Evolutionary conservation across 1,140 invertebrate genomes (phyloP), one percentile per base, ranked within the genome.

Genomic region (Ganaspis sp.): DNA sequence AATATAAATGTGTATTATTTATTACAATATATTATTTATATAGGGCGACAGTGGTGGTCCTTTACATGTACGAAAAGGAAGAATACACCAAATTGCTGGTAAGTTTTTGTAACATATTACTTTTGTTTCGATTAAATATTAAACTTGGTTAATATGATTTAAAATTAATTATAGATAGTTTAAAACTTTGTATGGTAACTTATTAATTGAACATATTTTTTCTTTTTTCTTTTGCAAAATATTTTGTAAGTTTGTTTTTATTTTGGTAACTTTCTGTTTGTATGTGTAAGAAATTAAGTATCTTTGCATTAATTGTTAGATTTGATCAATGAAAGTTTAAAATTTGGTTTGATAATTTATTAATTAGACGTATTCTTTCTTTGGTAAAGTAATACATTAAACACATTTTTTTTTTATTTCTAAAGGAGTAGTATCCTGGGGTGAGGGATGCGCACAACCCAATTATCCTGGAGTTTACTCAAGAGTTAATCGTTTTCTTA

Each of bases 381-480:
- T 34, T 6, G 6, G 29, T 34, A 3, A 34, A 6, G 29, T 6
- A 34, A 2, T 3, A 34, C 6, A 34, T 49, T n/a, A 4, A 49
- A 49, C 17, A 0, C 19, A 49, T 45, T 54, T 77, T 17, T 78
- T 8, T 15, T 29, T 38, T 83, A 73, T 72, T 4, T 17, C 85
- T 87, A 37, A 74, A 93, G 95, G 95, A 45, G 89, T 96, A 1
- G 95, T 96, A 0, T 96, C 95, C 1, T 96, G 95, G 94, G 95
- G 95, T 42, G 93, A 95, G 84, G 95, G 95, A 4, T 98, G 97
- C 85, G 97, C 95, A 1, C 90, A 94, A 85, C 93, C 95, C 0
- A 94, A 94, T 72, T 94, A 94, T 84, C 96, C 97, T 0, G 97
- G 97, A n/a, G 96, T 98, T 26, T 98, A 98, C 89, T 94, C 95